Percentiles rank a stretch among this genome's conserved stretches.
Evolutionary conservation across 2,113 vertebrate species (phyloP).

Genomic region (Ahaetulla prasina): DNA sequence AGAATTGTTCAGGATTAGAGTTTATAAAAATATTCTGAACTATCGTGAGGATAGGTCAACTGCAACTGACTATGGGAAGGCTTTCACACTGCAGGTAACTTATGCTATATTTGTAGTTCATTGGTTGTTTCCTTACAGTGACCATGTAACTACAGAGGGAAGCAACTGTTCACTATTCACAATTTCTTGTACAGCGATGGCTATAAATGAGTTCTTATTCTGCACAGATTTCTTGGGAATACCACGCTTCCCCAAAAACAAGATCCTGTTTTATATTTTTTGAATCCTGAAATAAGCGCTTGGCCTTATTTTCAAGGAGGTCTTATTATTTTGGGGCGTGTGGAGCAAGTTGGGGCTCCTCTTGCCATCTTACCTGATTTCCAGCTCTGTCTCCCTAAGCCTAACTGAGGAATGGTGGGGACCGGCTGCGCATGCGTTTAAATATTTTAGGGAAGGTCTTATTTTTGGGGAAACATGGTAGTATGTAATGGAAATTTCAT

Average conservation of each 20-base stretch:
- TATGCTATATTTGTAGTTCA: background rate
- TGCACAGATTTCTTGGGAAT: background rate
- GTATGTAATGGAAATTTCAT: background rate
- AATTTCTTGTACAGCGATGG: background rate
- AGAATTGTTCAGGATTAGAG: background rate
- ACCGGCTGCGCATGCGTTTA: too few relatives aligned
- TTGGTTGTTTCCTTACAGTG: background rate
- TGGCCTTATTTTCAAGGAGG: too few relatives aligned
- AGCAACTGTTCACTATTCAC: background rate
- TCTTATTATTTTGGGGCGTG: too few relatives aligned
- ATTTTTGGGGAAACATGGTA: too few relatives aligned
- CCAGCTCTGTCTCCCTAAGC: too few relatives aligned
- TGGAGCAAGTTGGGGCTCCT: too few relatives aligned
- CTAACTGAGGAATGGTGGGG: too few relatives aligned
- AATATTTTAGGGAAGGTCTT: too few relatives aligned
- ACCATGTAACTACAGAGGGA: background rate
- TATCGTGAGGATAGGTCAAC: background rate
- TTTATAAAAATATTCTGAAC: background rate
- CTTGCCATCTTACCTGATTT: too few relatives aligned
- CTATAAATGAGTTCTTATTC: background rate
- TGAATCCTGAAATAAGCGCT: too few relatives aligned
- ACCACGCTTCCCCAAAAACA: too few relatives aligned
- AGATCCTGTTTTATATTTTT: too few relatives aligned
- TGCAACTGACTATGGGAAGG: background rate
- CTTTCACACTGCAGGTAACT: background rate